Conservation (phyloP, 1,140 invertebrate genomes). For the Coenobita brevimanus region DNA sequence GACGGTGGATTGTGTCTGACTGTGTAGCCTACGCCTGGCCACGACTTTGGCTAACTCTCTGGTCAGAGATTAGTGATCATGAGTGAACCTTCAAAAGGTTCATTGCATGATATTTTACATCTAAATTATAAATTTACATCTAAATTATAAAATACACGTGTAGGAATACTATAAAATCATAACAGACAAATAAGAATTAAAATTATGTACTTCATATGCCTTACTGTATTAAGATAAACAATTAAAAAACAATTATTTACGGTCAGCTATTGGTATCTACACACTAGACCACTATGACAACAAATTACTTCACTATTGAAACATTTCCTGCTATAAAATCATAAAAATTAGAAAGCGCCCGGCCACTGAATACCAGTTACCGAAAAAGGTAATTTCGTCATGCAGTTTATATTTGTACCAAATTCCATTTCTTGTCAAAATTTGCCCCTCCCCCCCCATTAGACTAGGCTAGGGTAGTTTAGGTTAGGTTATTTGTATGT, state of each 20-base stretch:
- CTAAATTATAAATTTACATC: conserved; percentile 17
- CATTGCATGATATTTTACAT: conserved; percentile 15
- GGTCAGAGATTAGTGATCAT: no score
- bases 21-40: no score
- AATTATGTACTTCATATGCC: conserved; percentile 22
- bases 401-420: no score
- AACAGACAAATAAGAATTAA: conserved; percentile 5
- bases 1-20: no score
- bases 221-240: conserved; percentile 11
- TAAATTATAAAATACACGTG: conserved; percentile 31
- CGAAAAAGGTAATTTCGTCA: no score
- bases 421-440: no score
- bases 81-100: no score
- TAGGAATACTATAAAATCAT: conserved; percentile 27
- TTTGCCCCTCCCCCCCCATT: no score
- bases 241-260: background rate
- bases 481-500: no score
- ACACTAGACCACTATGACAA: background rate
- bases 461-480: no score
- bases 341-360: background rate
- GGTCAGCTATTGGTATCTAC: background rate
- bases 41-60: no score
- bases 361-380: no score
- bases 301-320: background rate
- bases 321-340: background rate